Percentiles rank a stretch among this genome's conserved stretches.
These are phyloP conservation scores for Drosophila sp. DNA, from an alignment of 1,140 invertebrate genomes.

Conservation along the genomic window DNA sequence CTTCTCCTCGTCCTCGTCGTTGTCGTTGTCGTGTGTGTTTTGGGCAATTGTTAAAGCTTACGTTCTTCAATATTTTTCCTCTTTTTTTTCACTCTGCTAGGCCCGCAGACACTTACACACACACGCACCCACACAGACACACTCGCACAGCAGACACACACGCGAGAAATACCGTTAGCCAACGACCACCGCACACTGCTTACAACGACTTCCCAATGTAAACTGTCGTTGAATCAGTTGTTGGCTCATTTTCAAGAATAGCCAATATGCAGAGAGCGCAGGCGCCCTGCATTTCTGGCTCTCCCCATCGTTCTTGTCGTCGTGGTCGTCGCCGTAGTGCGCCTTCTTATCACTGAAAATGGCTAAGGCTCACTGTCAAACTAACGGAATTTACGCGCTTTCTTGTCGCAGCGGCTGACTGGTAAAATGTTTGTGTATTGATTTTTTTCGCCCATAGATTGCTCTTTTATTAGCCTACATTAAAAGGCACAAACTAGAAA, in stretches of 20 bases:
- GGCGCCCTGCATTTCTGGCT: not conserved
- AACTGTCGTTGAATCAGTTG: constrained; percentile 45
- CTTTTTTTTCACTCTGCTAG: constrained; percentile 47
- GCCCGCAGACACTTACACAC: constrained; percentile 30
- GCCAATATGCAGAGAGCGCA: constrained; percentile 38
- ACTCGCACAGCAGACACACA: constrained; percentile 41
- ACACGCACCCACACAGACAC: constrained; percentile 55
- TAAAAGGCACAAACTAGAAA: not conserved
- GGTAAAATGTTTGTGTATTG: constrained; percentile 3
- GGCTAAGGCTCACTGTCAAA: constrained; percentile 44
- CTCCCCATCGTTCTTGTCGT: not conserved
- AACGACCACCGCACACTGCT: constrained; percentile 48
- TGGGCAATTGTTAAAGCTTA: constrained; percentile 42
- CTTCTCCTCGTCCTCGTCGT: not conserved
- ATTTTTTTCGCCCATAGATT: not conserved
- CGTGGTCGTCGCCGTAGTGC: not conserved
- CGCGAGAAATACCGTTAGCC: constrained; percentile 50
- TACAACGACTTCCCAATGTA: constrained; percentile 66
- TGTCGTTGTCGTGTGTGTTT: constrained; percentile 16
- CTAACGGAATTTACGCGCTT: constrained; percentile 58
- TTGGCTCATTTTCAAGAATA: constrained; percentile 5
- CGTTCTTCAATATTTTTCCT: constrained; percentile 37
- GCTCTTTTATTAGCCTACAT: not conserved
- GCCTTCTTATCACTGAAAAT: constrained; percentile 54
- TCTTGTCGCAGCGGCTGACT: constrained; percentile 10